Evolutionary conservation across 1,140 invertebrate species (phyloP).

Genomic region (Temnothorax longispinosus): DNA sequence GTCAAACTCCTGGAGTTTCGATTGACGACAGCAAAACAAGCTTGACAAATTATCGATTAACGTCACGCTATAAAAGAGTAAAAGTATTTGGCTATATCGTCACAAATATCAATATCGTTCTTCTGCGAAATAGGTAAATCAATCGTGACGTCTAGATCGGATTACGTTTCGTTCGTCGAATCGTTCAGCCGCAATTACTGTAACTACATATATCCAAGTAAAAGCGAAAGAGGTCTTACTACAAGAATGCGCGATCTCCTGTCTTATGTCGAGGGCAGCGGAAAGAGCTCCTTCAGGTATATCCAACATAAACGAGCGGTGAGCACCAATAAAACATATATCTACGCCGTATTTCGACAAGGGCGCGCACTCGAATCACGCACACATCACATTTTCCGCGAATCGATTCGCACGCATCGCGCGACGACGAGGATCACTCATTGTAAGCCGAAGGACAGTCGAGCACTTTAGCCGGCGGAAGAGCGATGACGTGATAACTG

Average conservation of each 20-base stretch:
- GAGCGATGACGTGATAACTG: conserved; percentile 10
- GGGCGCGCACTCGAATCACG: conserved; percentile 60
- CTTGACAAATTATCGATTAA: conserved; percentile 27
- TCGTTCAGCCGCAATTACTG: conserved; percentile 12
- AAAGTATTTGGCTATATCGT: neutral
- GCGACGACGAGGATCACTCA: conserved; percentile 38
- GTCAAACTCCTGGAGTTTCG: neutral
- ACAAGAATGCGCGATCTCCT: neutral
- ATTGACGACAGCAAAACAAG: neutral
- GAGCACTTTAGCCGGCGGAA: conserved; percentile 14
- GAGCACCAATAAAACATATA: conserved; percentile 62
- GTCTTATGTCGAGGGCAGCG: neutral
- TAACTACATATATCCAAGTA: neutral
- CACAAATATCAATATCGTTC: neutral
- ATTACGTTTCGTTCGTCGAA: conserved; percentile 17
- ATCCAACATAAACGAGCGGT: conserved; percentile 70
- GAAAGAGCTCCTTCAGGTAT: conserved; percentile 68
- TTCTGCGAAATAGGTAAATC: conserved; percentile 18
- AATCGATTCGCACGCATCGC: conserved; percentile 30
- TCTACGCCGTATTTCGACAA: conserved; percentile 36
- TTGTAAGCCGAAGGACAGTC: conserved; percentile 10
- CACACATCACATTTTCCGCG: conserved; percentile 61
- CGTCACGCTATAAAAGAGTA: neutral
- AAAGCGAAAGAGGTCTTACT: conserved; percentile 53
- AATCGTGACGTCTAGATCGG: conserved; percentile 20